Evolutionary conservation across 2,113 vertebrate species (phyloP).

Genomic region (Passer domesticus): DNA sequence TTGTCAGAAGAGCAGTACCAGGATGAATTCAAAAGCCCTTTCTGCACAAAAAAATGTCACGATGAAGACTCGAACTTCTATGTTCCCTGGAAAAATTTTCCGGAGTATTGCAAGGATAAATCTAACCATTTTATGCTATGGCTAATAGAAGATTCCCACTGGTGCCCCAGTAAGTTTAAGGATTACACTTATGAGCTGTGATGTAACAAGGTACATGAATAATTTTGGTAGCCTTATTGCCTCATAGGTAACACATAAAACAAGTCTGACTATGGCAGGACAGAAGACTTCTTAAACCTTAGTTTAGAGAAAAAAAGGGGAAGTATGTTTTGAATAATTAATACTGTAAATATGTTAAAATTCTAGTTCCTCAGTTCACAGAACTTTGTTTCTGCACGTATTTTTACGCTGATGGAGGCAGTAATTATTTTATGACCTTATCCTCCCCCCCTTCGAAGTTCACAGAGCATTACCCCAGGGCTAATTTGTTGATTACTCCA

Average conservation of each 20-base stretch:
- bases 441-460: neutral
- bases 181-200: neutral
- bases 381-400: neutral
- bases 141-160: neutral
- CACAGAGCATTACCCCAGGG: neutral
- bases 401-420: neutral
- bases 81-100: neutral
- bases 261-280: neutral
- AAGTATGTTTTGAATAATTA: neutral
- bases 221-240: neutral
- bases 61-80: neutral
- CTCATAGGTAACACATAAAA: neutral
- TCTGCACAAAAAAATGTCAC: accelerated
- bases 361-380: neutral
- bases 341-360: neutral
- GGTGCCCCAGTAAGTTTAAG: neutral
- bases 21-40: neutral
- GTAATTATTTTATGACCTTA: neutral
- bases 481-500: neutral
- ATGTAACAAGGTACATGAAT: accelerated
- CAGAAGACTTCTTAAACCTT: neutral
- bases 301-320: neutral
- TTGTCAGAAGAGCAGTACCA: neutral
- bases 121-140: neutral
- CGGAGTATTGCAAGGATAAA: neutral